Base-by-base conservation (phyloP, 1,140 invertebrate genomes). In the Drosophila melanica region DNA sequence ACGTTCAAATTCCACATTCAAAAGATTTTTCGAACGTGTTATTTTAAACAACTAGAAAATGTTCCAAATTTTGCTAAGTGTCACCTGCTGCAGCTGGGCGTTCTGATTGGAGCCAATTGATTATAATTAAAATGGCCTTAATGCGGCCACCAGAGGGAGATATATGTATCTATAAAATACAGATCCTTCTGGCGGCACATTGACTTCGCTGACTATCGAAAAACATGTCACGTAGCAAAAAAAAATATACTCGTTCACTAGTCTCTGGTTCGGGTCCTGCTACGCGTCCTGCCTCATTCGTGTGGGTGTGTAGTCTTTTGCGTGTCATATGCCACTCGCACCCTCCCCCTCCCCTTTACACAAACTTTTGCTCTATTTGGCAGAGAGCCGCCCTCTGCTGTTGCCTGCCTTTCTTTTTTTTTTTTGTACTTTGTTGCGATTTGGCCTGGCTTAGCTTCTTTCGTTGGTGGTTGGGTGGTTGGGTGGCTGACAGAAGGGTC, bases 121-220 rank as follows among this genome's bases (percentile, higher is more conserved):
- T 79, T 79, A 79, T 87, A 86, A 86, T 86, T 86, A 84, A 82
- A 86, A 89, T 72, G 37, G 72, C 35, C 68, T 69, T 81, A 71
- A 86, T 86, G 60, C 68, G 74, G 72, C 60, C 67, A 82, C 50
- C 75, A 8, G 33, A 35, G 4, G 50, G 5, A 68, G n/a, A 63
- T 50, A 62, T 54, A 23, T 20, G 47, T 14, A 67, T 63, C 72
- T 69, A 65, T 64, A 59, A 45, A 45, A 37, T 18, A 9, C 54
- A 35, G 41, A 53, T 27, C 47, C 57, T 62, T 37, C 45, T 16
- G 58, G 30, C 50, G 55, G 20, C 79, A 68, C 68, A 89, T 82
- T 73, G 84, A 82, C 84, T 89, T 51, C 58, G 68, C 33, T 51
- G 75, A 58, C 62, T 65, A 87, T 86, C 65, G 57, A 54, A 54